A percentile compares a stretch with the other conserved stretches of the same genome.
Evolutionary conservation across 2,888 invertebrate species (phyloP).

Genomic region (Lamellibrachia columna): DNA sequence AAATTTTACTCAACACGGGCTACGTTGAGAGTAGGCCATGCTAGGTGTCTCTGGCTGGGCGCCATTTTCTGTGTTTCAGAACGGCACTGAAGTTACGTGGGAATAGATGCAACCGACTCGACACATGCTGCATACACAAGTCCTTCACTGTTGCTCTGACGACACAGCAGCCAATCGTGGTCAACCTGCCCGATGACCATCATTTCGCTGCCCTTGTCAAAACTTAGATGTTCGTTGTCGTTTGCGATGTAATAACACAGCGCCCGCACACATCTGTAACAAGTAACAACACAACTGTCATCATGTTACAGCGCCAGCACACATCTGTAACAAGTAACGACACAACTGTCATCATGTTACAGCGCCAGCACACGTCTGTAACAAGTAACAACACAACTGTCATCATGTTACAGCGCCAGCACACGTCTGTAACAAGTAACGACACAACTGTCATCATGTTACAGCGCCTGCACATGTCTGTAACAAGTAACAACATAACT

Average conservation of each 20-base stretch:
- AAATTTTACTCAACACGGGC: not conserved
- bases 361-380: no score
- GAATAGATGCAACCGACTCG: not conserved
- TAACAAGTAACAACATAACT: no score
- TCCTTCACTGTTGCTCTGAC: constrained; percentile 36
- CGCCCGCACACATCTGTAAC: constrained; percentile 37
- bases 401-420: no score
- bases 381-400: no score
- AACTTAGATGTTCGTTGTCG: constrained; percentile 40
- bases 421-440: no score
- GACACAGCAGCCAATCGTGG: constrained; percentile 40
- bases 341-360: not conserved
- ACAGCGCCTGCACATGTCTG: no score
- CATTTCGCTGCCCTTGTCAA: constrained; percentile 39
- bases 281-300: constrained; percentile 27
- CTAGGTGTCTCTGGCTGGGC: not conserved
- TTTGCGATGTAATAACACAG: constrained; percentile 42
- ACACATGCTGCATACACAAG: constrained; percentile 40
- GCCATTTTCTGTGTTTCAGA: not conserved
- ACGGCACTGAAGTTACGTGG: not conserved
- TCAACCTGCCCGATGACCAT: constrained; percentile 31
- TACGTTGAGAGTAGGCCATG: not conserved
- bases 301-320: not conserved
- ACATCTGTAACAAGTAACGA: not conserved
- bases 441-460: no score